Percentiles rank a stretch among this genome's conserved stretches.
Evolutionary conservation across 92 coral and sea anemone genomes (phyloP).

Genomic region (Siderastrea siderea): DNA sequence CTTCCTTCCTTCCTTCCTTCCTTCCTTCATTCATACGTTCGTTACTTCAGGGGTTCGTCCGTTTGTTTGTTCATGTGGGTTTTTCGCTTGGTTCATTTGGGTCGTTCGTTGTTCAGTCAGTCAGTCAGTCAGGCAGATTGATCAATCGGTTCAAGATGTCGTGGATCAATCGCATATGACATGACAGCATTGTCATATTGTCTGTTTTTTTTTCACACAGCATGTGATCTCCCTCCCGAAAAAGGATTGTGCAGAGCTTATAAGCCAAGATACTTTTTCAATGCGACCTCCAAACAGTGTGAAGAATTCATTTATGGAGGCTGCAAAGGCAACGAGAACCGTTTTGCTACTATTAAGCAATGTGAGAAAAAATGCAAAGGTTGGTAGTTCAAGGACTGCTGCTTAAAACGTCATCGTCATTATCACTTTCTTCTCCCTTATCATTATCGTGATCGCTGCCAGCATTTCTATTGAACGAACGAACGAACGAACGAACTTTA

Average conservation of each 20-base stretch:
- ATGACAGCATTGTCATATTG: not conserved
- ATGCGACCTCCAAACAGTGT: slow-evolving; percentile 54
- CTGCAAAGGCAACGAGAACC: slow-evolving; percentile 68
- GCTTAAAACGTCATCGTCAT: not conserved
- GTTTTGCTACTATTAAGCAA: slow-evolving; percentile 30
- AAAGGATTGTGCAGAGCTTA: slow-evolving; percentile 57
- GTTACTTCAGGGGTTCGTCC: too few relatives aligned
- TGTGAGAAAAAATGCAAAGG: slow-evolving; percentile 53
- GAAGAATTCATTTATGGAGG: slow-evolving; percentile 70
- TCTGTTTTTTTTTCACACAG: not conserved
- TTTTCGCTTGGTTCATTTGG: not conserved
- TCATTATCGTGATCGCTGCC: not conserved
- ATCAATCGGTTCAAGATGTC: not conserved
- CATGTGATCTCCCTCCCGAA: slow-evolving; percentile 22
- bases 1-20: too few relatives aligned
- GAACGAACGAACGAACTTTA: too few relatives aligned
- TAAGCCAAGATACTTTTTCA: slow-evolving; percentile 62
- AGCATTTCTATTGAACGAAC: too few relatives aligned
- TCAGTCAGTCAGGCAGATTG: not conserved
- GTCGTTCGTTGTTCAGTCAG: too few relatives aligned
- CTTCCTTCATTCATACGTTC: too few relatives aligned
- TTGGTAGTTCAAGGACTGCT: not conserved
- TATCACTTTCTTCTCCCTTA: not conserved
- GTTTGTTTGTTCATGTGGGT: too few relatives aligned
- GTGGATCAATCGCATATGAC: not conserved